Conservation (phyloP, 2,888 invertebrate species). For the Selenia dentaria region DNA sequence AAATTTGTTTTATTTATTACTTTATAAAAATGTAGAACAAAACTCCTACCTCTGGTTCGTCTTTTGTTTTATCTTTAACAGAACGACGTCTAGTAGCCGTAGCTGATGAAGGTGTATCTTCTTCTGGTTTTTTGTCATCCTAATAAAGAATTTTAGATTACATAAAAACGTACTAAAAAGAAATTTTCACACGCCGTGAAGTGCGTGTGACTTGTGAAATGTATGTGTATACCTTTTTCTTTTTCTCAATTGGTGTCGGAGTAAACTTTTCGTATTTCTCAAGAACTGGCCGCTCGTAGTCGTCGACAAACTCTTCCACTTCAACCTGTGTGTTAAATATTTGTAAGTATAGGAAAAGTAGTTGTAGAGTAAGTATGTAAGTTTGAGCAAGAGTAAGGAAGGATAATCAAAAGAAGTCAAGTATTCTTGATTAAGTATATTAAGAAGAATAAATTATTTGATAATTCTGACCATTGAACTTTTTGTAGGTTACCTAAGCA, state of each 20-base stretch:
- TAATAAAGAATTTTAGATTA: conserved; percentile 37
- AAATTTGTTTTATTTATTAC: conserved; percentile 1
- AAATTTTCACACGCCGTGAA: too few species aligned
- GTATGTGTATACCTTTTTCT: conserved; percentile 78
- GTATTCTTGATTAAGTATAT: too few species aligned
- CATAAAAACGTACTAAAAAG: too few species aligned
- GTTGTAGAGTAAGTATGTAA: conserved; percentile 1
- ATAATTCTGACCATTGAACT: conserved; percentile 12
- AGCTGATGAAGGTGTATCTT: conserved; percentile 64
- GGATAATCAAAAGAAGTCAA: background rate
- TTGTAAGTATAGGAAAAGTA: conserved; percentile 34
- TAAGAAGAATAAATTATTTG: too few species aligned
- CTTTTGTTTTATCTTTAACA: conserved; percentile 74
- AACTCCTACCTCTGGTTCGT: conserved; percentile 67
- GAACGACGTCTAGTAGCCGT: conserved; percentile 70
- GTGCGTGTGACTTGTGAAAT: too few species aligned
- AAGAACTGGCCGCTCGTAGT: conserved; percentile 90
- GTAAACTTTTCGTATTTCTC: conserved; percentile 88
- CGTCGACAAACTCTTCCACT: conserved; percentile 83
- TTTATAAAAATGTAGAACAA: background rate
- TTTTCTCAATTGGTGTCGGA: conserved; percentile 78
- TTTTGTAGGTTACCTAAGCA: too few species aligned
- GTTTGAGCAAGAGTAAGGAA: conserved; percentile 7
- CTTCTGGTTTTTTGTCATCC: conserved; percentile 61
- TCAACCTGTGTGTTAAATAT: conserved; percentile 61